A percentile compares a stretch with the other conserved stretches of the same genome.
These are phyloP conservation scores for Macropis europaea DNA, from an alignment of 2,888 invertebrate species.

Conservation along the genomic window DNA sequence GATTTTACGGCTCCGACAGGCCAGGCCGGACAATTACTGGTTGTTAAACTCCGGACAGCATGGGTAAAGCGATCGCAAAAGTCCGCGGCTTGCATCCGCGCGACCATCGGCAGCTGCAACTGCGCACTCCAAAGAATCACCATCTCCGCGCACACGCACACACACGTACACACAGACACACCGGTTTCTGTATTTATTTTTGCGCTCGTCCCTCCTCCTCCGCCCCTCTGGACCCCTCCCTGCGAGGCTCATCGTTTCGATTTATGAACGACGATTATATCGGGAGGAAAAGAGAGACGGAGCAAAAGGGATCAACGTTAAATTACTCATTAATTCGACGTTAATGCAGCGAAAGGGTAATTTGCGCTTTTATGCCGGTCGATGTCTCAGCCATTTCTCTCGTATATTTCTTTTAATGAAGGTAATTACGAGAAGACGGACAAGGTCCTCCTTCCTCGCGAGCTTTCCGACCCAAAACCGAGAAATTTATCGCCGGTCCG, in stretches of 20 bases:
- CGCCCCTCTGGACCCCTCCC: not conserved
- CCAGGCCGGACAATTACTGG: constrained; percentile 74
- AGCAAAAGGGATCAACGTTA: constrained; percentile 10
- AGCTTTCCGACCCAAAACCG: constrained; percentile 10
- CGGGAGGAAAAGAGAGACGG: constrained; percentile 7
- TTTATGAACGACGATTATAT: constrained; percentile 40
- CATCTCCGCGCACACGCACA: too few species aligned
- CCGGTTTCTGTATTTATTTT: constrained; percentile 48
- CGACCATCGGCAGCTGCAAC: constrained; percentile 58
- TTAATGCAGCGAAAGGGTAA: constrained; percentile 45
- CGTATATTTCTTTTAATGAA: constrained; percentile 43
- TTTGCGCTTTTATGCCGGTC: constrained; percentile 41
- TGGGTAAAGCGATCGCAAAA: constrained; percentile 61
- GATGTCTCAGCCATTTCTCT: constrained; percentile 20
- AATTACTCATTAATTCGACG: constrained; percentile 50
- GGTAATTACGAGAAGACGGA: constrained; percentile 28
- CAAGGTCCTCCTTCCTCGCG: constrained; percentile 3
- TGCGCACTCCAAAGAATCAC: constrained; percentile 45
- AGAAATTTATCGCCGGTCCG: constrained; percentile 13
- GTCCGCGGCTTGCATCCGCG: constrained; percentile 46
- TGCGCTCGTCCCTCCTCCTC: constrained; percentile 1
- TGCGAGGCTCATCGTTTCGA: constrained; percentile 29
- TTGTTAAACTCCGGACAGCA: constrained; percentile 71
- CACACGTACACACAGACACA: too few species aligned
- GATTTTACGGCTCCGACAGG: constrained; percentile 75